phyloP scores from a whole-genome alignment of 2,888 invertebrate genomes.

The Venusia cambrica region DNA sequence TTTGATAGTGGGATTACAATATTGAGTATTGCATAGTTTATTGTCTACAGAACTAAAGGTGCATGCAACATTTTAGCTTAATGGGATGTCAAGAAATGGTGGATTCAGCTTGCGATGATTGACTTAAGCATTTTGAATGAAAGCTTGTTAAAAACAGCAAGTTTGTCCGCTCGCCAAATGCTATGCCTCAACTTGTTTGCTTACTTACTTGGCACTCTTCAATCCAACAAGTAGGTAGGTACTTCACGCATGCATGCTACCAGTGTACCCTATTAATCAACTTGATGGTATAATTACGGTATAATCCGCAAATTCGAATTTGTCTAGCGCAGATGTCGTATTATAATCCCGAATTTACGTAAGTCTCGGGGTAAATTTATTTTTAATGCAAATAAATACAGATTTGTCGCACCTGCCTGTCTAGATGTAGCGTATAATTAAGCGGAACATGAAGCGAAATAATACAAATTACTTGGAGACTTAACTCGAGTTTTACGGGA shows the following conservation, averaged over 20 bases:
- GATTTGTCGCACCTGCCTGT: constrained; percentile 73
- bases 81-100: no score
- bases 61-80: no score
- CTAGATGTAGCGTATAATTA: constrained; percentile 72
- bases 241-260: constrained; percentile 30
- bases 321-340: constrained; percentile 68
- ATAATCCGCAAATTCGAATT: constrained; percentile 66
- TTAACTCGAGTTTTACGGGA: constrained; percentile 61
- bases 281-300: constrained; percentile 61
- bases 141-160: no score
- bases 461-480: constrained; percentile 71
- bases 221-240: no score
- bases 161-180: no score
- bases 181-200: no score
- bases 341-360: constrained; percentile 69
- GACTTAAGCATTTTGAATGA: no score
- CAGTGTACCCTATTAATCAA: constrained; percentile 49
- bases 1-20: no score
- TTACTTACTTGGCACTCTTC: no score
- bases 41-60: no score
- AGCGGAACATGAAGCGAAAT: constrained; percentile 70
- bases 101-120: no score
- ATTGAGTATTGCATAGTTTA: no score
- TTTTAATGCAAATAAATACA: constrained; percentile 79
- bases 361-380: constrained; percentile 68